Evolutionary conservation across 2,797 vertebrate species (phyloP), one percentile per base, ranked within the genome.

Genomic region (Knipowitschia caucasica): DNA sequence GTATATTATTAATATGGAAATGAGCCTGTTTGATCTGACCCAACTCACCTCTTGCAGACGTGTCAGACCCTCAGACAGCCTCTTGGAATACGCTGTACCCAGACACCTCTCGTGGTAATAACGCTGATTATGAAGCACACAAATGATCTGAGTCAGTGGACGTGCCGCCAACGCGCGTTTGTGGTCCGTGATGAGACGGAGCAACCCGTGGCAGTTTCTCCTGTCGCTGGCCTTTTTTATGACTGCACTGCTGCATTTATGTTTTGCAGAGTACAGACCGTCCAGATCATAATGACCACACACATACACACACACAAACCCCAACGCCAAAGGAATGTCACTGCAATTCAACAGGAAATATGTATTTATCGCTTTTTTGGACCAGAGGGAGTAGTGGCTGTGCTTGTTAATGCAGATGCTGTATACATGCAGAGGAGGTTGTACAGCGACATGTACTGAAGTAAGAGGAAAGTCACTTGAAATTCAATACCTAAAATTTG

Each of bases 101-200:
- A 76, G 71, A 86, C 86, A 68, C 54, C 80, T 85, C 83, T 84
- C 77, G 82, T 30, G 29, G 44, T 63, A 72, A 77, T 74, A 70
- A 73, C 53, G 50, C 53, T 73, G 64, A 78, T 71, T 61, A 70
- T 51, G 49, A 74, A 56, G 66, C 63, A 63, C 14, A 53, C 61
- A 44, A 58, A 60, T 68, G 26, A 59, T 59, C 49, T 59, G 65
- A 61, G 57, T 70, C 49, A 25, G 46, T 47, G 56, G 45, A 56
- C 57, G 64, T 60, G 35, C 1, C 62, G 33, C 1, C 5, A 49
- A 71, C 47, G 67, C 57, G 3, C 53, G 62, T 55, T 57, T 62
- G 59, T 53, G 65, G 58, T 34, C 34, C 18, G 30, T 78, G 74
- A 75, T 73, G 67, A 75, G 67, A 74, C 60, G 56, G 59, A 59